A percentile compares a stretch with the other conserved stretches of the same genome.
Conservation (phyloP, 2,888 invertebrate genomes). For the Macrosiphum euphorbiae region DNA sequence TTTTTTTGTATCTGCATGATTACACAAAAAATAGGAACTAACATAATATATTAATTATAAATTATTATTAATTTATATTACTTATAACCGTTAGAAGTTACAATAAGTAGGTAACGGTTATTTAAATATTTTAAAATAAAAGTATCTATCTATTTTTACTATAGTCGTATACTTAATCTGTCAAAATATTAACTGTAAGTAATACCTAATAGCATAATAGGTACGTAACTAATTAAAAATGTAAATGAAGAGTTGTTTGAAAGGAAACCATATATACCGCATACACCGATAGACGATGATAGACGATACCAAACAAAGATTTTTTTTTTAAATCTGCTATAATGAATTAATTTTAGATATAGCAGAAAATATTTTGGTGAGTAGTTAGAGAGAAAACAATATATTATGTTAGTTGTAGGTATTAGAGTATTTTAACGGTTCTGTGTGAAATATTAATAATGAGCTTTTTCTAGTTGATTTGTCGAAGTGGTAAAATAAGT, state of each 20-base stretch:
- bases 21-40: background rate
- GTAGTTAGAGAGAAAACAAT: background rate
- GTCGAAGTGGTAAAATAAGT: background rate
- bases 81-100: background rate
- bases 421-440: background rate
- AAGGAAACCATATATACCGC: background rate
- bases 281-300: background rate
- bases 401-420: background rate
- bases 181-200: background rate
- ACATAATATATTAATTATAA: background rate
- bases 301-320: background rate
- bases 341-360: background rate
- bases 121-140: background rate
- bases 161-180: background rate
- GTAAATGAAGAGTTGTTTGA: background rate
- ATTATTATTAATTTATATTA: slow-evolving; percentile 5
- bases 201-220: background rate
- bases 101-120: background rate
- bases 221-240: background rate
- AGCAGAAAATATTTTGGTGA: background rate
- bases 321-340: background rate
- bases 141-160: background rate
- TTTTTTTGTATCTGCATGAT: background rate
- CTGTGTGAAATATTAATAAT: background rate
- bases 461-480: background rate